These are phyloP conservation scores for Zelleria hepariella DNA, from an alignment of 2,888 invertebrate species.

Conservation along the genomic window DNA sequence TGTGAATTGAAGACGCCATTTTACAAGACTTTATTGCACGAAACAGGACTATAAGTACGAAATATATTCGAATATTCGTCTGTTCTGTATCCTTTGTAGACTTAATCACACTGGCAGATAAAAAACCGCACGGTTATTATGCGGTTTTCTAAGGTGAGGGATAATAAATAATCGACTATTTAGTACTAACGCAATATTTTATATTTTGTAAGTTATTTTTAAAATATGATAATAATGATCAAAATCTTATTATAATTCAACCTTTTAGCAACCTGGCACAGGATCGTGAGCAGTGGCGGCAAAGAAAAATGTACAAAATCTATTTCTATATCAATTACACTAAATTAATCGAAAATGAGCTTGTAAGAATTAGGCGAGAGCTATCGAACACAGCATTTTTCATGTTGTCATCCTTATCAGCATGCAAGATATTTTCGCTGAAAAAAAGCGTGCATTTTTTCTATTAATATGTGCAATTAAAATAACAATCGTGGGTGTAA, in stretches of 20 bases:
- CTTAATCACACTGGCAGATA: constrained; percentile 30
- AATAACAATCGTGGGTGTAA: too few relatives aligned
- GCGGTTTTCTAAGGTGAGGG: neutral
- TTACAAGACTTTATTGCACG: constrained; percentile 42
- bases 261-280: too few relatives aligned
- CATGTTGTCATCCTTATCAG: too few relatives aligned
- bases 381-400: too few relatives aligned
- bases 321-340: too few relatives aligned
- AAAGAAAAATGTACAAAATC: too few relatives aligned
- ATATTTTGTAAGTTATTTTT: neutral
- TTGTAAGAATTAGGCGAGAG: too few relatives aligned
- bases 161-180: neutral
- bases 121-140: constrained; percentile 9
- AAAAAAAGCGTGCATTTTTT: too few relatives aligned
- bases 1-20: constrained; percentile 27
- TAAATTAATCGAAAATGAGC: too few relatives aligned
- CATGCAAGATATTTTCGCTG: too few relatives aligned
- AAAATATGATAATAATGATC: neutral
- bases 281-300: too few relatives aligned
- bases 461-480: too few relatives aligned
- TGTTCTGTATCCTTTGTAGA: constrained; percentile 26
- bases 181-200: neutral
- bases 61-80: constrained; percentile 41
- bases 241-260: neutral
- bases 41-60: constrained; percentile 34